These are phyloP conservation scores for Zootoca vivipara DNA, from an alignment of 2,113 vertebrate species.

Conservation along the genomic window DNA sequence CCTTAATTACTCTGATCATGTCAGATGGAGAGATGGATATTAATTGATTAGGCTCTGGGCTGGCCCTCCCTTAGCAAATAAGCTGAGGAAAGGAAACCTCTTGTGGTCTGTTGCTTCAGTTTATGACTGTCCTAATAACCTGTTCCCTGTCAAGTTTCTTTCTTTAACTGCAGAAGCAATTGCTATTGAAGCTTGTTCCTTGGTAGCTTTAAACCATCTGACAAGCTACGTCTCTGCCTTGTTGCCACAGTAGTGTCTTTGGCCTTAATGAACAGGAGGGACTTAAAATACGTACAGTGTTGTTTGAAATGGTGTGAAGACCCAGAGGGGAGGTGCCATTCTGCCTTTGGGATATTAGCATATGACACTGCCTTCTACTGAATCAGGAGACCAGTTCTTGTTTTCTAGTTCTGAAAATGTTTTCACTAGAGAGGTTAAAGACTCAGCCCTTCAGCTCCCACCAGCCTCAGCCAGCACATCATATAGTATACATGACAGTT, in stretches of 20 bases:
- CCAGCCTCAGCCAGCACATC: no score
- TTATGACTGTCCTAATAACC: not conserved
- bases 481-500: no score
- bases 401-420: not conserved
- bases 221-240: not conserved
- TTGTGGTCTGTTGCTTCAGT: not conserved
- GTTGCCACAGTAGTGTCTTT: constrained; percentile 14
- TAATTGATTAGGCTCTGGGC: constrained; percentile 53
- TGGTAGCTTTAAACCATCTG: not conserved
- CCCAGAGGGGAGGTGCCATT: constrained; percentile 36
- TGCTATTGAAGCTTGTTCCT: not conserved
- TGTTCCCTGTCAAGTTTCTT: not conserved
- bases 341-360: not conserved
- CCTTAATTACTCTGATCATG: constrained; percentile 55
- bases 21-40: constrained; percentile 36
- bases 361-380: not conserved
- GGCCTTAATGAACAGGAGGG: constrained; percentile 16
- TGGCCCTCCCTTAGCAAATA: not conserved
- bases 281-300: constrained; percentile 53
- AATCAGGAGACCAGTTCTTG: not conserved
- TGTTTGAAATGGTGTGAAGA: constrained; percentile 42
- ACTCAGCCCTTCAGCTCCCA: no score
- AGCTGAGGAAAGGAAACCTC: not conserved
- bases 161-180: not conserved
- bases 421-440: not conserved